Conservation (phyloP, 2,797 vertebrate species). For the Enteromius afrohamiltoni region DNA sequence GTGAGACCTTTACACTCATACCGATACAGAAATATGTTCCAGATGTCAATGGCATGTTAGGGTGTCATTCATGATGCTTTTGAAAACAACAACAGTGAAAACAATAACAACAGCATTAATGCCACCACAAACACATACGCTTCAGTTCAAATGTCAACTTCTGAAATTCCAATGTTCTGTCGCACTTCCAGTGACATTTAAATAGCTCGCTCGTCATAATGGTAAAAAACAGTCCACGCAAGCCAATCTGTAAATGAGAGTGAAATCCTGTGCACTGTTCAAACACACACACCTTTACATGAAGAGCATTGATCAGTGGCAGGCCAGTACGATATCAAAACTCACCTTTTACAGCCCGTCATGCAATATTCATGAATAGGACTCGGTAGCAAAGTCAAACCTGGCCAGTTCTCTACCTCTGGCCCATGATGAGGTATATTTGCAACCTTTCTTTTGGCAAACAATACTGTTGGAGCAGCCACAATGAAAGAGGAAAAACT, state of each 20-base stretch:
- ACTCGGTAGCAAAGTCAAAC: constrained; percentile 27
- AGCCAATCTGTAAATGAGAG: constrained; percentile 22
- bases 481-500: constrained; percentile 24
- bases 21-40: constrained; percentile 43
- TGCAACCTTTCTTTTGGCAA: constrained; percentile 27
- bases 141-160: constrained; percentile 49
- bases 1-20: constrained; percentile 39
- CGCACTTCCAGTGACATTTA: constrained; percentile 43
- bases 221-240: constrained; percentile 20
- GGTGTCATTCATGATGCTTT: constrained; percentile 30
- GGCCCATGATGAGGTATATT: constrained; percentile 28
- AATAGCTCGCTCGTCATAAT: constrained; percentile 28
- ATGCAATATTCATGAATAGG: constrained; percentile 40
- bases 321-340: constrained; percentile 6
- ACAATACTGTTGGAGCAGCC: constrained; percentile 14
- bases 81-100: constrained; percentile 19
- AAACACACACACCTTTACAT: background rate
- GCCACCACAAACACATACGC: constrained; percentile 30
- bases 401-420: constrained; percentile 23
- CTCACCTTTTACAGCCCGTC: constrained; percentile 40
- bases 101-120: constrained; percentile 24
- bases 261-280: background rate
- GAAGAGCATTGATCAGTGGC: constrained; percentile 9
- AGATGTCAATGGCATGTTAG: constrained; percentile 30
- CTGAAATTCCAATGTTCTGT: constrained; percentile 27